Base-by-base conservation (phyloP, 2,797 vertebrate species). In the Myotis myotis region DNA sequence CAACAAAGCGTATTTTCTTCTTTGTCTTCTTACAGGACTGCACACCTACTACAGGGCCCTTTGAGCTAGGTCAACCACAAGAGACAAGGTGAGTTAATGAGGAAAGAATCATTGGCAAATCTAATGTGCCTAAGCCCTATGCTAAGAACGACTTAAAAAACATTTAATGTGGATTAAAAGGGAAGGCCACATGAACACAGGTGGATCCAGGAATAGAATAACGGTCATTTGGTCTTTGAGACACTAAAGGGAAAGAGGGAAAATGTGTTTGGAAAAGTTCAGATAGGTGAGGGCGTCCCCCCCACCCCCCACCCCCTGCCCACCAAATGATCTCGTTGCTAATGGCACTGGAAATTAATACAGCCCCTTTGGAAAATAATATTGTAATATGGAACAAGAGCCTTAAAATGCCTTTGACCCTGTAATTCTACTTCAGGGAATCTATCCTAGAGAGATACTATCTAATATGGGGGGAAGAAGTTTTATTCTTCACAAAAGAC, bases 401-500 rank as follows among this genome's bases (percentile, higher is more conserved):
- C 5, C 23, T 84, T 95, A 53, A 92, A 85, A 90, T 79, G 2
- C 82, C 33, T 83, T 78, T 87, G 22, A 71, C 13, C 6, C 33
- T 89, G 0, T 64, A 87, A 85, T 87, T 95, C 49, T 79, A 71
- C 30, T 64, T 66, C 64, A 85, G 23, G 57, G 17, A 82, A 81
- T 92, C 11, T 91, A 33, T 86, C 78, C n/a, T 91, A 76, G 9
- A 74, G 36, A 75, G 28, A 92, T 87, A 79, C 57, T 80, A 49
- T 15, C 64, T 76, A 95, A 71, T 47, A 68, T 6, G 38, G 30
- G 33, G 28, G 82, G 71, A 25, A 74, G 47, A 22, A n/a, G 3
- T 36, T 82, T 90, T 89, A 51, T 83, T 87, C 55, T 89, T 89
- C 81, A 64, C 13, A 64, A 89, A 94, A 80, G 38, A 78, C 38